Evolutionary conservation across 2,888 invertebrate species (phyloP).

Genomic region (Eulithis testata): DNA sequence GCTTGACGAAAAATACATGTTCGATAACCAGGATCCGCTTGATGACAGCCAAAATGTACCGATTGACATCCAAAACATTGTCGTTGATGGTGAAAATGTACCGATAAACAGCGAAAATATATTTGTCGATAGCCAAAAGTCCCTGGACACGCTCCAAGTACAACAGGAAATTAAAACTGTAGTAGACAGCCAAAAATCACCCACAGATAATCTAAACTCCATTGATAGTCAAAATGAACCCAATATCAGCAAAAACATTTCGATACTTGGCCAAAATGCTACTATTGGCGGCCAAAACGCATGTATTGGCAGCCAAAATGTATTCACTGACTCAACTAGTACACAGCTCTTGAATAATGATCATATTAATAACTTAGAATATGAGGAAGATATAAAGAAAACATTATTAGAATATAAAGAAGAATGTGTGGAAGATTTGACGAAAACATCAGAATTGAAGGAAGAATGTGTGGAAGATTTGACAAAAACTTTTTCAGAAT

Average conservation of each 20-base stretch:
- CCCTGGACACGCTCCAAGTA: too few species aligned
- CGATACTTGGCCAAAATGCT: too few species aligned
- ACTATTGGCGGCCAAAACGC: background rate
- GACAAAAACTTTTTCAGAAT: background rate
- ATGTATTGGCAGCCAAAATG: background rate
- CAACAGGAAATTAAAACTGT: too few species aligned
- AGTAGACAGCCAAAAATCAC: background rate
- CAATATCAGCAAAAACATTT: too few species aligned
- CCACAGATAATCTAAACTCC: background rate
- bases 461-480: background rate
- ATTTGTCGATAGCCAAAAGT: background rate
- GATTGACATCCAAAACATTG: background rate
- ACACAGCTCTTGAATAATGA: too few species aligned
- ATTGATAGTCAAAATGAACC: too few species aligned
- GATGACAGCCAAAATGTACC: background rate
- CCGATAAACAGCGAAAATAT: background rate
- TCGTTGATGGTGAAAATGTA: background rate
- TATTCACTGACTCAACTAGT: too few species aligned
- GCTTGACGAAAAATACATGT: background rate
- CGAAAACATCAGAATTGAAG: too few species aligned
- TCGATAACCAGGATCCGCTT: background rate
- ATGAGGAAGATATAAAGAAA: too few species aligned
- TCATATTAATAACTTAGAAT: background rate
- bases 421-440: background rate
- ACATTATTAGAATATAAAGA: too few species aligned